Percentiles rank a stretch among this genome's conserved stretches.
Conservation (phyloP, 2,113 vertebrate species). For the Pterophyllum scalare region DNA sequence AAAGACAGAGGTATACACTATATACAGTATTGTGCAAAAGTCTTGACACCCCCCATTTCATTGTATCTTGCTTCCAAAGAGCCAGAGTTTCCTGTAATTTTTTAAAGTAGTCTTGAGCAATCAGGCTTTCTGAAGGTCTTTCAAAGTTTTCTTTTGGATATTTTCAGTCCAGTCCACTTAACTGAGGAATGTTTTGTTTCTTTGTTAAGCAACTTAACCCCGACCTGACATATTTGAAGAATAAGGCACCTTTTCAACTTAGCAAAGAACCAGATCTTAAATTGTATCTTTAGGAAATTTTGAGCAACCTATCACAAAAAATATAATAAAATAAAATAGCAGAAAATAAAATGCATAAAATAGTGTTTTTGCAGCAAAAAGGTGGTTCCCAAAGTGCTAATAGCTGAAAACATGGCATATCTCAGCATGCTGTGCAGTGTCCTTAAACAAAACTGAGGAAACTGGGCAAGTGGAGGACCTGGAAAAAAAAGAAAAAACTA, state of each 20-base stretch:
- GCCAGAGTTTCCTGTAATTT: neutral
- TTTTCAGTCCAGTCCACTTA: neutral
- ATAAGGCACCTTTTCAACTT: neutral
- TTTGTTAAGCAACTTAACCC: no score
- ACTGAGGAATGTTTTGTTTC: neutral
- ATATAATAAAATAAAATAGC: neutral
- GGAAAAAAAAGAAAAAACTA: no score
- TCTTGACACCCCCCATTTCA: neutral
- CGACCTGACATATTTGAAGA: no score
- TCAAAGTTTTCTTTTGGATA: neutral
- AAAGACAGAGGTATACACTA: slow-evolving; percentile 73
- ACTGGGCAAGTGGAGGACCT: no score
- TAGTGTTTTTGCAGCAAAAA: neutral
- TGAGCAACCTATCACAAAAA: no score
- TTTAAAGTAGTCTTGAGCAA: neutral
- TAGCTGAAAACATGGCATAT: no score
- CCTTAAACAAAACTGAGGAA: no score
- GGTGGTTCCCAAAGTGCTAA: no score
- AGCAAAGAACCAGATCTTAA: neutral
- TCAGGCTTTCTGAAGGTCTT: neutral
- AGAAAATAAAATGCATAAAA: neutral
- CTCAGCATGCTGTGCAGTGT: no score
- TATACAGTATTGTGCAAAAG: neutral
- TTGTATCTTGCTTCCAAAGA: neutral
- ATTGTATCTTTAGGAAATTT: neutral